These are phyloP conservation scores for Rotaria macrura DNA, from an alignment of 2,888 invertebrate species.

Conservation along the genomic window DNA sequence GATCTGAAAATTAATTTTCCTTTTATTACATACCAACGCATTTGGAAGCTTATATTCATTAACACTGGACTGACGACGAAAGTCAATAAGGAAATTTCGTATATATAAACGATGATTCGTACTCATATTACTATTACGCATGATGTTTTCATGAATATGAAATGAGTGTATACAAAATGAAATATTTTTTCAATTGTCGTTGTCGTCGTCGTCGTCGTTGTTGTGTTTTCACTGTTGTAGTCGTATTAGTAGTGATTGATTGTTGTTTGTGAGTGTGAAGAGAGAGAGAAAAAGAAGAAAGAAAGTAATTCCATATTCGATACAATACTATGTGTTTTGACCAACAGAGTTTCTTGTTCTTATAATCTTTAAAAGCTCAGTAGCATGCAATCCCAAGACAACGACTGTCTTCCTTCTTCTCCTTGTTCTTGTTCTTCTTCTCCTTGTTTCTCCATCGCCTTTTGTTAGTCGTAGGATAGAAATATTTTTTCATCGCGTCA, in stretches of 20 bases:
- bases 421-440: not conserved
- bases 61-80: constrained; percentile 5
- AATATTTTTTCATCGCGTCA: not conserved
- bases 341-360: not conserved
- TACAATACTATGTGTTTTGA: not conserved
- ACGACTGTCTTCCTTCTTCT: not conserved
- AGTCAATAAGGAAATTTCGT: not conserved
- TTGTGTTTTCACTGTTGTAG: not conserved
- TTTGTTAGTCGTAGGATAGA: not conserved
- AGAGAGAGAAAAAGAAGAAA: not conserved
- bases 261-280: not conserved
- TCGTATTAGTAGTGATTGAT: not conserved
- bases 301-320: not conserved
- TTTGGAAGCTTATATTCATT: constrained; percentile 11
- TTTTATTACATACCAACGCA: not conserved
- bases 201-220: too few relatives aligned
- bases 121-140: not conserved
- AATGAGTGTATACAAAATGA: not conserved
- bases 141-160: not conserved
- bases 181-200: not conserved
- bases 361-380: not conserved
- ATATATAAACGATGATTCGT: not conserved
- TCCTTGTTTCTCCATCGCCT: not conserved
- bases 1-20: not conserved
- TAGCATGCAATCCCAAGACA: not conserved